phyloP scores from a whole-genome alignment of 2,888 invertebrate genomes.

The Zeuzera pyrina region DNA sequence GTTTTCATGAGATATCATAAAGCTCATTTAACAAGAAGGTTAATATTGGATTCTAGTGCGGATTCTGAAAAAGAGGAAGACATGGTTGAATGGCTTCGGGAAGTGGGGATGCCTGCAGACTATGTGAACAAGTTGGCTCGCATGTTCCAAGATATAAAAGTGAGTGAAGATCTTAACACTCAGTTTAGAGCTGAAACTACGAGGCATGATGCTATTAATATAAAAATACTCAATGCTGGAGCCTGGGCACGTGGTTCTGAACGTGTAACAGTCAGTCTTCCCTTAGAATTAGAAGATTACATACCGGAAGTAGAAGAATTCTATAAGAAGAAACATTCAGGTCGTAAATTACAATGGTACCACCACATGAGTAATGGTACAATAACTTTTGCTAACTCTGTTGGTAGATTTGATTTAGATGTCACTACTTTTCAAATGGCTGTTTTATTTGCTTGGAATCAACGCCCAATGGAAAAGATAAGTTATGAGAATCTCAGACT shows the following conservation, averaged over 20 bases:
- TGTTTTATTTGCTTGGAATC: conserved; percentile 99
- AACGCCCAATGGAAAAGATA: conserved; percentile 91
- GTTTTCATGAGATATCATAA: conserved; percentile 99
- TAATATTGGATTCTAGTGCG: conserved; percentile 97
- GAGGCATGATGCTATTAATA: conserved; percentile 91
- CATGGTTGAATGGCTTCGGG: conserved; percentile 98
- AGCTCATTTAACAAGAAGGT: conserved; percentile 93
- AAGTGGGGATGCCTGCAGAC: conserved; percentile 99
- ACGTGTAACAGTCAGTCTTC: conserved; percentile 94
- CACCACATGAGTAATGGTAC: conserved; percentile 99
- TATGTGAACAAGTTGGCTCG: conserved; percentile 98
- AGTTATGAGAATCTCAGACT: conserved; percentile 97
- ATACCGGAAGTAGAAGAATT: conserved; percentile 99
- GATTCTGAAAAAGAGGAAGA: conserved; percentile 99
- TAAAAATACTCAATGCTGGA: conserved; percentile 98
- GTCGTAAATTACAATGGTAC: conserved; percentile 98
- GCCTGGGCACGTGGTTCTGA: conserved; percentile 98
- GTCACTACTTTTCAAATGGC: conserved; percentile 99
- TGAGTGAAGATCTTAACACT: conserved; percentile 95
- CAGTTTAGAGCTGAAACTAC: conserved; percentile 90
- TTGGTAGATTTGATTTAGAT: conserved; percentile 96
- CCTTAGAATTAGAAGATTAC: conserved; percentile 97
- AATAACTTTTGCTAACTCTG: conserved; percentile 93
- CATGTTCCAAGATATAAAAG: conserved; percentile 99
- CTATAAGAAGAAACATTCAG: conserved; percentile 97